Evolutionary conservation across 2,113 vertebrate species (phyloP).

Genomic region (Jacana jacana): DNA sequence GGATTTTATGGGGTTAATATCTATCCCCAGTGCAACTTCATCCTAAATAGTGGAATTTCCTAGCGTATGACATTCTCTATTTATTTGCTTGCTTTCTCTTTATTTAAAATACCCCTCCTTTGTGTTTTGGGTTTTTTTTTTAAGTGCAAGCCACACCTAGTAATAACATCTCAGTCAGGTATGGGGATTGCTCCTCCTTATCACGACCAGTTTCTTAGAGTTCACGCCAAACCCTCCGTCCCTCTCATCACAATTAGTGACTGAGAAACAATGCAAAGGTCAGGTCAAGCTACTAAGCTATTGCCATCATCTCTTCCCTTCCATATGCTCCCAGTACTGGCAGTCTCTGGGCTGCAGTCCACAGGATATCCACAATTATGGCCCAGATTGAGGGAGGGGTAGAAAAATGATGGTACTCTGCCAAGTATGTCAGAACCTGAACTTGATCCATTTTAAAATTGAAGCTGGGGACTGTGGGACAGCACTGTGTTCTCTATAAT

Average conservation of each 20-base stretch:
- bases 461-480: conserved; percentile 42
- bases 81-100: neutral
- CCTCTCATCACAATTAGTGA: neutral
- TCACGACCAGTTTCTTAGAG: neutral
- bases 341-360: conserved; percentile 68
- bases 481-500: neutral
- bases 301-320: conserved; percentile 58
- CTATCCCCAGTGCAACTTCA: conserved; percentile 25
- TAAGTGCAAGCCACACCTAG: neutral
- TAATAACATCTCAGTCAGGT: neutral
- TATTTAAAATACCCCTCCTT: neutral
- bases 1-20: conserved; percentile 52
- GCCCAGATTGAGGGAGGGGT: conserved; percentile 65
- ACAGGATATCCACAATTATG: conserved; percentile 68
- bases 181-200: neutral
- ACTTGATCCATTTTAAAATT: conserved; percentile 59
- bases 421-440: conserved; percentile 65
- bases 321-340: conserved; percentile 56
- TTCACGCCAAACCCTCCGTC: conserved; percentile 5
- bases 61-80: neutral
- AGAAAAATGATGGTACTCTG: conserved; percentile 49
- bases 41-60: neutral
- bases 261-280: conserved; percentile 53
- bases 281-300: conserved; percentile 52
- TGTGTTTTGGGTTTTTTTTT: neutral